Evolutionary conservation across 2,797 vertebrate genomes (phyloP).

Genomic region (Chromobotia macracanthus): DNA sequence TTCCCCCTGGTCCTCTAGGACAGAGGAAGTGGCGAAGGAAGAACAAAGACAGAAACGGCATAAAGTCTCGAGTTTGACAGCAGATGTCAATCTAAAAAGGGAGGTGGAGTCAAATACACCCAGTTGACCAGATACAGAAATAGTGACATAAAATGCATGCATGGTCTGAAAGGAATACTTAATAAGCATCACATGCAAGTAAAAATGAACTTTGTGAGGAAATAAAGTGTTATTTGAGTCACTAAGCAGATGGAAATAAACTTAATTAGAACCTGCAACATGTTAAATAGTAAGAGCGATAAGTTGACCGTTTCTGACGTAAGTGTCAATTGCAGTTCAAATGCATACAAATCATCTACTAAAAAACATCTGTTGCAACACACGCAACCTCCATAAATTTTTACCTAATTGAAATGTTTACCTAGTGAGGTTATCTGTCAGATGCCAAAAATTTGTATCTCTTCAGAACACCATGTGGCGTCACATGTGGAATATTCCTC

Average conservation of each 20-base stretch:
- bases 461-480: neutral
- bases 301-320: neutral
- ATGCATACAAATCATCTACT: neutral
- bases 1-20: slow-evolving; percentile 56
- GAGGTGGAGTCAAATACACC: slow-evolving; percentile 6
- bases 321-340: neutral
- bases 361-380: neutral
- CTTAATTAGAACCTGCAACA: neutral
- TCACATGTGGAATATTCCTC: neutral
- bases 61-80: slow-evolving; percentile 19
- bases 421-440: neutral
- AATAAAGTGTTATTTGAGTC: neutral
- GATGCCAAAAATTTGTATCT: neutral
- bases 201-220: too few species aligned
- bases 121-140: too few species aligned
- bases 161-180: neutral
- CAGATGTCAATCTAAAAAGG: slow-evolving; percentile 6
- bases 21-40: slow-evolving; percentile 21
- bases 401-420: too few species aligned
- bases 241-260: neutral
- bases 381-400: neutral
- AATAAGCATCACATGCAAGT: too few species aligned
- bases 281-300: neutral
- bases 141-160: neutral
- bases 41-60: slow-evolving; percentile 29